A percentile compares a stretch with the other conserved stretches of the same genome.
Conservation (phyloP, 2,888 invertebrate genomes). For the Erebia palarica region DNA sequence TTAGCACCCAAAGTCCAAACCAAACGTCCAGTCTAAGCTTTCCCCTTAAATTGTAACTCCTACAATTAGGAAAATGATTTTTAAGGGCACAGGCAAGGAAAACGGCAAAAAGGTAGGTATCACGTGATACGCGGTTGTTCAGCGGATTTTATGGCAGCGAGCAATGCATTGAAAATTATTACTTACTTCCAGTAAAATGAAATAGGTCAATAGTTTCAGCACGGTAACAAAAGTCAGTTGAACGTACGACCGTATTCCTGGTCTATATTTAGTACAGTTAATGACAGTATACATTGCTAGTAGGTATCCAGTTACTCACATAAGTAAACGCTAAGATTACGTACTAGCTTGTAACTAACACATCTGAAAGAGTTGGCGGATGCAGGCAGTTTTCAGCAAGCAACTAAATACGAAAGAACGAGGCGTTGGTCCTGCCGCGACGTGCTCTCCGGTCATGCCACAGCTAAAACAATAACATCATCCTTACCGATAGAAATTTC, state of each 20-base stretch:
- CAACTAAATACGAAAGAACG: neutral
- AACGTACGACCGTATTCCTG: slow-evolving; percentile 66
- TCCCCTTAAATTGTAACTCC: neutral
- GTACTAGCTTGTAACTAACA: neutral
- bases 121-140: slow-evolving; percentile 47
- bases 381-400: neutral
- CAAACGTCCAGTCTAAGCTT: too few relatives aligned
- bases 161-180: slow-evolving; percentile 79
- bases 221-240: slow-evolving; percentile 78
- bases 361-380: neutral
- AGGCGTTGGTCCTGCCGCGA: neutral
- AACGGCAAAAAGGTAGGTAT: neutral
- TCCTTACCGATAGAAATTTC: neutral
- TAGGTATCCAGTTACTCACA: neutral
- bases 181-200: slow-evolving; percentile 80
- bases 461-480: neutral
- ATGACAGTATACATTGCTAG: slow-evolving; percentile 33
- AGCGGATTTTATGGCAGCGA: slow-evolving; percentile 70
- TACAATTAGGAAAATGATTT: neutral
- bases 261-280: slow-evolving; percentile 65
- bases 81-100: too few relatives aligned
- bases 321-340: neutral
- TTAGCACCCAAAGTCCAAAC: too few relatives aligned
- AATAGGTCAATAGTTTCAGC: slow-evolving; percentile 82
- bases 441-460: too few relatives aligned